Evolutionary conservation across 2,888 invertebrate genomes (phyloP), one percentile per base, ranked within the genome.

Genomic region (Antitype chi): DNA sequence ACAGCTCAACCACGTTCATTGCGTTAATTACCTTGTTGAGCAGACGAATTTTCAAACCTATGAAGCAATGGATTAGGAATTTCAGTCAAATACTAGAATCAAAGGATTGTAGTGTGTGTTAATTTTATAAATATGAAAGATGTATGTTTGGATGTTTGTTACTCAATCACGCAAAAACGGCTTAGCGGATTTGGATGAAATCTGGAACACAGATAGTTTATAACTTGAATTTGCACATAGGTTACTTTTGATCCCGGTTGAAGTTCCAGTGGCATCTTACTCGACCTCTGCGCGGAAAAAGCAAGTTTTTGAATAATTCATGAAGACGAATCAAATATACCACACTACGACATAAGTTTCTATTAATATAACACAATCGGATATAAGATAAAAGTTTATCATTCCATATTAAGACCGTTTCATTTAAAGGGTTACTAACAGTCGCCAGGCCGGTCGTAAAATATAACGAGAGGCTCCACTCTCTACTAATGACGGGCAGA

Each of bases 401-500:
- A 91, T 88, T 88, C 86, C 81, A 69, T 91, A 92, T 91, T 92
- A 92, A 92, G 88, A 89, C 81, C 88, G 85, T 89, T 91, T 90
- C 89, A 90, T 93, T 91, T 91, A 92, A 92, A 91, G 86, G 86
- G 85, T 82, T 91, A 93, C 90, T 91, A 90, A 89, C 88, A 89
- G 88, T 86, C 74, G 84, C 86, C 87, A 85, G 86, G 82, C 85
- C 89, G 89, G 89, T 89, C 90, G 90, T 94, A 92, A 94, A 94
- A 94, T 93, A 93, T 93, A 93, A 94, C 90, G 92, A 90, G 89
- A 86, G 78, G 79, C 81, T 87, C 88, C 86, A 91, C 91, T 91
- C 89, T 87, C 82, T 60, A 75, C 76, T 90, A 90, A 91, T 87
- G 89, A 86, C 85, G 80, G 87, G 85, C 80, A 68, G 85, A 89